A percentile compares a stretch with the other conserved stretches of the same genome.
phyloP scores from a whole-genome alignment of 2,113 vertebrate genomes.

The Crypturellus undulatus region DNA sequence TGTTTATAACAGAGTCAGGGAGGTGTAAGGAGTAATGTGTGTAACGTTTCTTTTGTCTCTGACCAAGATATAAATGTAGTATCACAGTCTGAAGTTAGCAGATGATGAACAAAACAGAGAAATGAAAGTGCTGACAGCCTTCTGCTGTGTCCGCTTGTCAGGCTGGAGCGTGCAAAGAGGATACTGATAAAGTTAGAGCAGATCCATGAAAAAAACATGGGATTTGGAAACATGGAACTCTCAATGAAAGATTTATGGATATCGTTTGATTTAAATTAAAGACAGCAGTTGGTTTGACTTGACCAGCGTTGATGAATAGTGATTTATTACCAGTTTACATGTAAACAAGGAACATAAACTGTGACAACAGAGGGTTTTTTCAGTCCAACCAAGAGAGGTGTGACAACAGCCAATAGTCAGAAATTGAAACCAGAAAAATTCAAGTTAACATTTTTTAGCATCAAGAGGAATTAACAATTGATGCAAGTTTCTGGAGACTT shows the following conservation, averaged over 20 bases:
- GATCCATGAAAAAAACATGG: not conserved
- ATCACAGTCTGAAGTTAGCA: not conserved
- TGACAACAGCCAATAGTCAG: not conserved
- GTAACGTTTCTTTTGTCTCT: not conserved
- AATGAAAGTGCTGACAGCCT: not conserved
- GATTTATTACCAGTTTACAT: not conserved
- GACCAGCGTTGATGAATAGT: not conserved
- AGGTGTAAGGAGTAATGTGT: not conserved
- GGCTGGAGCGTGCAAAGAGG: not conserved
- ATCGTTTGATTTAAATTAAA: not conserved
- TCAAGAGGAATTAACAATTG: not conserved
- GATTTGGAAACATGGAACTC: not conserved
- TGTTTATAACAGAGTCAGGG: not conserved
- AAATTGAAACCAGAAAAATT: not conserved
- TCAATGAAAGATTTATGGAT: not conserved
- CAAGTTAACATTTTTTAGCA: not conserved
- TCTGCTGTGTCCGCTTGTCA: not conserved
- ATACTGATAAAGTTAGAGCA: not conserved
- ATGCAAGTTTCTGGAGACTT: not conserved
- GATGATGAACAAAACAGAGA: not conserved
- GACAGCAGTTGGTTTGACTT: not conserved
- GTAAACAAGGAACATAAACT: accelerated
- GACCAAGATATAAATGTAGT: not conserved
- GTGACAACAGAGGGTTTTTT: not conserved
- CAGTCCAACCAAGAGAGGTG: not conserved